phyloP scores from a whole-genome alignment of 2,888 invertebrate species.

The Dromius quadrimaculatus region DNA sequence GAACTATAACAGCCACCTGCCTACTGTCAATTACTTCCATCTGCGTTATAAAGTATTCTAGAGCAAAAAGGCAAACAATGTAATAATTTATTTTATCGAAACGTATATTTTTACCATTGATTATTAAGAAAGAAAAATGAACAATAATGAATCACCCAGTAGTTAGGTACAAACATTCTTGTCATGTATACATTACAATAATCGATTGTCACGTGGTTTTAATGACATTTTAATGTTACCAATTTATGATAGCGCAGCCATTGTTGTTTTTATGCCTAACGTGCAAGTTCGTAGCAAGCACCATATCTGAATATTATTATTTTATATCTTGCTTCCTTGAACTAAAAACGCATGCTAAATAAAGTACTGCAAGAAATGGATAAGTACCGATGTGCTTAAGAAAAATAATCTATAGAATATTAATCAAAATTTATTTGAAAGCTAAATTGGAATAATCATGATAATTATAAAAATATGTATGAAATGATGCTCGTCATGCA shows the following conservation, averaged over 20 bases:
- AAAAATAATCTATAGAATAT: too few relatives aligned
- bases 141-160: constrained; percentile 33
- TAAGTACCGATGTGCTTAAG: too few relatives aligned
- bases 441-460: too few relatives aligned
- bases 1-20: too few relatives aligned
- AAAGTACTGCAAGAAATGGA: background rate
- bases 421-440: too few relatives aligned
- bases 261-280: constrained; percentile 31
- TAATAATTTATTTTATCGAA: background rate
- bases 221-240: constrained; percentile 51
- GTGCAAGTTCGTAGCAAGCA: constrained; percentile 12
- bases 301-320: constrained; percentile 18
- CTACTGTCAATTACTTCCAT: too few relatives aligned
- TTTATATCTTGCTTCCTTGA: constrained; percentile 13
- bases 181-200: constrained; percentile 26
- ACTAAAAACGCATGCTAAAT: background rate
- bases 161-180: constrained; percentile 18
- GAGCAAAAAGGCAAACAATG: constrained; percentile 10
- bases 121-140: constrained; percentile 15
- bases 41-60: background rate
- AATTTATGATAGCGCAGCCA: constrained; percentile 33
- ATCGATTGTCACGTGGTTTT: constrained; percentile 51
- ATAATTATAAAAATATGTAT: too few relatives aligned
- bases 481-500: too few relatives aligned
- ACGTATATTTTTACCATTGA: constrained; percentile 5